A percentile compares a stretch with the other conserved stretches of the same genome.
Conservation (phyloP, 2,888 invertebrate species). For the Pyrocoelia pectoralis region DNA sequence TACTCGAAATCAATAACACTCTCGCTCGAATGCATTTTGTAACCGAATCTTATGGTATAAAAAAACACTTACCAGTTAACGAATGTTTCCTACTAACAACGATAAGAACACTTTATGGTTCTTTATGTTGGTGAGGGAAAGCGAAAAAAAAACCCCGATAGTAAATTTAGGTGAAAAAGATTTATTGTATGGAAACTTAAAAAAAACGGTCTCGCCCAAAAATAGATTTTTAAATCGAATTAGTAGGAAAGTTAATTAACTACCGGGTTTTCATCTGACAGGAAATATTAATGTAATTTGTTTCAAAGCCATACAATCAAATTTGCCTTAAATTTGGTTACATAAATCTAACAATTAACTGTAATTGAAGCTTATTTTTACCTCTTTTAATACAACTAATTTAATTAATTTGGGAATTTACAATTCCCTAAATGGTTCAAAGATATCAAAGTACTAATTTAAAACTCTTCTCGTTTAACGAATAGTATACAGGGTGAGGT, state of each 20-base stretch:
- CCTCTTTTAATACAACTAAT: neutral
- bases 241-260: neutral
- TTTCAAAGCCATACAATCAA: neutral
- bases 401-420: conserved; percentile 6
- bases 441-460: too few species aligned
- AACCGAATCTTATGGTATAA: conserved; percentile 9
- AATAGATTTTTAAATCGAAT: neutral
- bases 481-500: too few species aligned
- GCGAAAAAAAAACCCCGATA: conserved; percentile 9
- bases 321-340: neutral
- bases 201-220: neutral
- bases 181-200: conserved; percentile 7
- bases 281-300: conserved; percentile 6
- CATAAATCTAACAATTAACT: neutral
- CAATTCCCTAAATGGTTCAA: conserved; percentile 1
- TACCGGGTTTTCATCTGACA: neutral
- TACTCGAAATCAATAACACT: conserved; percentile 12
- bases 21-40: conserved; percentile 10
- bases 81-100: conserved; percentile 11
- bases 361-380: neutral
- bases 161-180: neutral
- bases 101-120: conserved; percentile 15
- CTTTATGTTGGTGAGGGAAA: neutral
- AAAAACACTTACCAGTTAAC: conserved; percentile 17
- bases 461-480: too few species aligned